phyloP scores from a whole-genome alignment of 2,888 invertebrate species.

The Teinopalpus imperialis region DNA sequence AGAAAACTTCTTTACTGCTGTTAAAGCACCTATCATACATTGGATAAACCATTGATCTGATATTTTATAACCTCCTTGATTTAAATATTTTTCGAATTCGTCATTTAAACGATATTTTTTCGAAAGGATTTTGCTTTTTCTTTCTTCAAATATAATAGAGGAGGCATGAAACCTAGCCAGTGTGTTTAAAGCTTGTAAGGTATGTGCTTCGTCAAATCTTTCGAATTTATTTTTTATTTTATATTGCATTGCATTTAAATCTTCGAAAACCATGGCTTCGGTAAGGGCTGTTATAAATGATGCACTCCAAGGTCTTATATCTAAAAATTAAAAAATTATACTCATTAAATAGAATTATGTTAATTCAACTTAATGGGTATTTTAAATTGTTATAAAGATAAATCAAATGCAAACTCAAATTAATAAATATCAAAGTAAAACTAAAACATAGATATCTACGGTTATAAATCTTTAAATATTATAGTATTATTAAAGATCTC shows the following conservation, averaged over 20 bases:
- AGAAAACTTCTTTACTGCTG: conserved; percentile 54
- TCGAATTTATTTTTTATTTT: conserved; percentile 53
- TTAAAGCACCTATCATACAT: conserved; percentile 60
- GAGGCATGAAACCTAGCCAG: conserved; percentile 76
- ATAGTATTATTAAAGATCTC: too few species aligned
- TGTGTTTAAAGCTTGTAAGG: conserved; percentile 63
- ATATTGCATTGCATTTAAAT: conserved; percentile 56
- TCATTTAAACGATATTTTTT: conserved; percentile 50
- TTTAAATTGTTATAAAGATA: too few species aligned
- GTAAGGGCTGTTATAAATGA: conserved; percentile 47
- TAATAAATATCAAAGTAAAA: too few species aligned
- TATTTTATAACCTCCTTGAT: conserved; percentile 51
- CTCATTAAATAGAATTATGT: too few species aligned
- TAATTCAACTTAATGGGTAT: too few species aligned
- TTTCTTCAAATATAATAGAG: conserved; percentile 76
- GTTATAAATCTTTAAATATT: too few species aligned
- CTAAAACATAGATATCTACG: too few species aligned
- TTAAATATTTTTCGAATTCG: conserved; percentile 45
- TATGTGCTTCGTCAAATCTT: conserved; percentile 71
- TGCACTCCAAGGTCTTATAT: conserved; percentile 58
- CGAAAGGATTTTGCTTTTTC: conserved; percentile 47
- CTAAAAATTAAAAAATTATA: conserved; percentile 42
- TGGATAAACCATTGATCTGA: conserved; percentile 57
- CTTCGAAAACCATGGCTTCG: conserved; percentile 66
- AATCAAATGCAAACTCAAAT: too few species aligned